Evolutionary conservation across 2,113 vertebrate genomes (phyloP), one percentile per base, ranked within the genome.

Genomic region (Parus major): DNA sequence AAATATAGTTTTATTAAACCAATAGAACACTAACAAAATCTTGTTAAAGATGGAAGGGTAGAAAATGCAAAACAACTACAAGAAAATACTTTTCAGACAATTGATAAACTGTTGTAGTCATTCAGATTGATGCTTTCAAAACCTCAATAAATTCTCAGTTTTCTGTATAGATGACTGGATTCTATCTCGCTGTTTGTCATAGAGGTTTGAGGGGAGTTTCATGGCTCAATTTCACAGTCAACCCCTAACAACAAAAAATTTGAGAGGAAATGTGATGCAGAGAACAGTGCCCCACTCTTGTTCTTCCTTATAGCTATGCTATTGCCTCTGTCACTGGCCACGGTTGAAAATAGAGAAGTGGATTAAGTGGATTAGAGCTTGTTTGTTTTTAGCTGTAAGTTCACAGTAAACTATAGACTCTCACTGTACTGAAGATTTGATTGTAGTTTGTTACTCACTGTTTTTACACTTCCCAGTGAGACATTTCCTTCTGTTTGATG

Each of bases 291-390:
- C 8, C 23, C 15, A 7, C 11, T 87, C 35, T 29, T 72, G 16
- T 17, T 88, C 29, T 50, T 80, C 47, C 10, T 35, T 85, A 7
- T 15, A 63, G 21, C 42, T 46, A 1, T 56, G 36, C 29, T 7
- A 70, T 39, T 71, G 53, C 33, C 49, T 76, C 39, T 81, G 29
- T 24, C 42, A 50, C 31, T 0, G 0, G 8, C 36, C 52, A 39
- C 0, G 0, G 19, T 49, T 50, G n/a, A 61, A 82, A 81, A 57
- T 2, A 25, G 24, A 35, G 31, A 39, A 39, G 21, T 53, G 25
- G 31, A 75, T 81, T 86, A 91, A 52, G 23, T 64, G 73, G 29
- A 72, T 69, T 76, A 91, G 70, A 76, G 16, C 18, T 76, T 85
- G 63, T 72, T 87, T 87, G 33, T 31, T 85, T 85, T 28, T 35